phyloP scores from a whole-genome alignment of 1,140 invertebrate genomes.

The Drosophila tsacasi region DNA sequence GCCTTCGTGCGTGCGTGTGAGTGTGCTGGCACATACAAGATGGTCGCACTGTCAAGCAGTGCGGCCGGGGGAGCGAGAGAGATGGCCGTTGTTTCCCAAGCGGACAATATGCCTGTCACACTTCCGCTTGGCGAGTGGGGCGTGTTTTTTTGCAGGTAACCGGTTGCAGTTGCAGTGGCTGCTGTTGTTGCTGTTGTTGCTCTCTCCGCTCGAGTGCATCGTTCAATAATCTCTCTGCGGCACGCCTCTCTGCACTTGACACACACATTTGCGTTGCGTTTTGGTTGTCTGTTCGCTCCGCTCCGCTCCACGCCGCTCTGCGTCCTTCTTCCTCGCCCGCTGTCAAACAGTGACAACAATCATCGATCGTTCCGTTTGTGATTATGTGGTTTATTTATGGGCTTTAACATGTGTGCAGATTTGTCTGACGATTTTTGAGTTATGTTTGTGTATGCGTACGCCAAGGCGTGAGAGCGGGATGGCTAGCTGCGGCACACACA shows the following conservation, averaged over 20 bases:
- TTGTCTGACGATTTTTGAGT: slow-evolving; percentile 84
- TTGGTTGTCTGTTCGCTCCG: slow-evolving; percentile 46
- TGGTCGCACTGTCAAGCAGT: slow-evolving; percentile 65
- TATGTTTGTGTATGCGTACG: slow-evolving; percentile 61
- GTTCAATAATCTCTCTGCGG: slow-evolving; percentile 81
- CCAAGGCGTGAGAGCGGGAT: slow-evolving; percentile 14
- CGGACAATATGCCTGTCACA: slow-evolving; percentile 76
- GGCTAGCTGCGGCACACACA: slow-evolving; percentile 7
- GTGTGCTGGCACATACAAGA: slow-evolving; percentile 76
- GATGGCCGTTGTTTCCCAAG: slow-evolving; percentile 18
- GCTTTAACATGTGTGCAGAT: slow-evolving; percentile 85
- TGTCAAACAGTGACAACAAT: slow-evolving; percentile 85
- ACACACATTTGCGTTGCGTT: slow-evolving; percentile 40
- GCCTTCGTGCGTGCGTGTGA: slow-evolving; percentile 50
- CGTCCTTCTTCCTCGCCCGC: slow-evolving; percentile 51
- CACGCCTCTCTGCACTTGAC: slow-evolving; percentile 81
- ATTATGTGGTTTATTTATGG: slow-evolving; percentile 85
- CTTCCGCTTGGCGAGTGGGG: slow-evolving; percentile 62
- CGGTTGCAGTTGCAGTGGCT: slow-evolving; percentile 72
- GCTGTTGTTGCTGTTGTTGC: slow-evolving; percentile 29
- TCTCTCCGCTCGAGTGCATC: slow-evolving; percentile 75
- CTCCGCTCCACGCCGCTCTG: slow-evolving; percentile 11
- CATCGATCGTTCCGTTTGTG: slow-evolving; percentile 85
- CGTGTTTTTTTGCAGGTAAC: slow-evolving; percentile 79
- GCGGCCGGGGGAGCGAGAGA: slow-evolving; percentile 20